These are phyloP conservation scores for Rhyacichthys aspro DNA, from an alignment of 2,797 vertebrate genomes.

Conservation along the genomic window DNA sequence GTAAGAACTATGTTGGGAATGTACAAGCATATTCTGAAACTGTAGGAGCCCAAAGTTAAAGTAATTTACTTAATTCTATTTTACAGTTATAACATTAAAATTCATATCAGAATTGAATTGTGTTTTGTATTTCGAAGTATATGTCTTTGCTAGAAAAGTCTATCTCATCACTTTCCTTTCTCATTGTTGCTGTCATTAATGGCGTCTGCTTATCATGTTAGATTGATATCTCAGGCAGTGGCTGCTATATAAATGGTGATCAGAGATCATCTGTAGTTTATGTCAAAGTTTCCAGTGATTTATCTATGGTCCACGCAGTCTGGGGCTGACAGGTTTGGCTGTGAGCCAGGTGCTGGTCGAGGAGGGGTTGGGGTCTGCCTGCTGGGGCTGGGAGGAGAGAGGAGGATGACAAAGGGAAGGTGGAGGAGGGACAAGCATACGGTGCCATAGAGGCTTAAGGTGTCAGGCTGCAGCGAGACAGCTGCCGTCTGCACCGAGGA, in stretches of 20 bases:
- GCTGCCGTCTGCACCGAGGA: conserved; percentile 67
- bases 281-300: conserved; percentile 82
- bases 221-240: conserved; percentile 78
- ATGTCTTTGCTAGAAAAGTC: conserved; percentile 62
- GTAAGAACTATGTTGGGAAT: too few relatives aligned
- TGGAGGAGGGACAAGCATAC: conserved; percentile 80
- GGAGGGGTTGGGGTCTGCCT: conserved; percentile 88
- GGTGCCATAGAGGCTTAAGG: conserved; percentile 88
- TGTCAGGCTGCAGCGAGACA: conserved; percentile 82
- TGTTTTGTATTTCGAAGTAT: conserved; percentile 69
- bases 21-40: too few relatives aligned
- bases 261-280: conserved; percentile 77
- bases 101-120: conserved; percentile 65
- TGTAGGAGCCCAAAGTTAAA: too few relatives aligned
- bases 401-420: conserved; percentile 58
- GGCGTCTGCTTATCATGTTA: conserved; percentile 76
- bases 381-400: conserved; percentile 83
- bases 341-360: conserved; percentile 86
- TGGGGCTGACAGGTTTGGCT: conserved; percentile 86
- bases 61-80: too few relatives aligned
- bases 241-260: too few relatives aligned
- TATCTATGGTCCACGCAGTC: conserved; percentile 80
- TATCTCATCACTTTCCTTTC: conserved; percentile 61
- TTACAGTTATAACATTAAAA: conserved; percentile 65
- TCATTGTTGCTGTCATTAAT: conserved; percentile 42